Evolutionary conservation across 2,888 invertebrate species (phyloP), one percentile per base, ranked within the genome.

Genomic region (Ochlodes sylvanus): DNA sequence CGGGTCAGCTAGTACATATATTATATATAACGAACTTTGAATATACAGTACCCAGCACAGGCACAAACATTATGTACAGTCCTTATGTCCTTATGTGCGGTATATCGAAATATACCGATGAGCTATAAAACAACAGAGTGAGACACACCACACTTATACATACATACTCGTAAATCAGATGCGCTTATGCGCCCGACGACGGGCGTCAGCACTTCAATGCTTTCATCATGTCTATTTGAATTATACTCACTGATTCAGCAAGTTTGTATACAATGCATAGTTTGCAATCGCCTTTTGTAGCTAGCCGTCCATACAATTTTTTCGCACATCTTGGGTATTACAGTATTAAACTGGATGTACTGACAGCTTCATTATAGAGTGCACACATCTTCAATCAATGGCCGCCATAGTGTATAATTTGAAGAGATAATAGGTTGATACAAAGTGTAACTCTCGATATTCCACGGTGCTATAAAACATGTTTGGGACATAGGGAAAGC

Each of bases 141-240:
- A 21, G 58, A 58, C 55, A 65, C 15, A 52, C 58, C 52, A 52
- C 17, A 52, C 58, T 52, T 58, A 65, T 65, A 27, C 27, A 2
- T n/a, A n/a, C n/a, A n/a, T n/a, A n/a, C n/a, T n/a, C n/a, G n/a
- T 27, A 65, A 65, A 58, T 65, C 65, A 65, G 52, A 72, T 21
- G 50, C 65, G 41, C 52, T 65, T 58, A 27, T 58, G 70, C 69
- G 60, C 66, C 69, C 63, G 76, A 73, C 76, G 70, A 61, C 68
- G 65, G 60, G 67, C 70, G 54, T 73, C 71, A 72, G 70, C 70
- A 67, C 72, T 73, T 73, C 74, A 70, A 63, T 71, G 73, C 71
- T 71, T 71, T 72, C 72, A 71, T 71, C 72, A 71, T 73, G 74
- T 72, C 73, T 55, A 55, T 61, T 69, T 69, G 70, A 72, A 72